Evolutionary conservation across 2,113 vertebrate genomes (phyloP), one percentile per base, ranked within the genome.

Genomic region (Rhinoderma darwinii): DNA sequence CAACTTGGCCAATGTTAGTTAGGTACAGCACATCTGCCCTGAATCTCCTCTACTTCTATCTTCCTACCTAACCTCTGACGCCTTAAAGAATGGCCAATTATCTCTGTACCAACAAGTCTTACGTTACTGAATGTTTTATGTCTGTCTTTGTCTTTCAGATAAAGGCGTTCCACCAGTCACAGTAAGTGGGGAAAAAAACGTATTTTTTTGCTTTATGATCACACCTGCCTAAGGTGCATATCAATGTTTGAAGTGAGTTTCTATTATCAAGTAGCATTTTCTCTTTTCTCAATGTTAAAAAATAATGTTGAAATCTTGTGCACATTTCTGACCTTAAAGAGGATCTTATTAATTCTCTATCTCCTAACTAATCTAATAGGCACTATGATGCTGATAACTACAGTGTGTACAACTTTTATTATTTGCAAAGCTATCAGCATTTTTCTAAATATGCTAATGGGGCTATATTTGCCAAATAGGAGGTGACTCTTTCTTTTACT

Each of bases 101-200:
- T 51, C 35, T 78, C 17, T 78, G n/a, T 54, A 54, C 15, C 50
- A 54, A 54, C 27, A 32, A 30, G n/a, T 51, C 75, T 50, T 14
- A 51, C n/a, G 35, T 54, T 3, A 82, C 14, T 82, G 66, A 66
- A 5, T 63, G 3, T 17, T 17, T 59, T 8, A 7, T 61, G 22
- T 78, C 79, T 86, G 82, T 22, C 80, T 92, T 41, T 84, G 37
- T 88, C 82, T 93, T 92, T 89, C 92, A 92, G 92, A 86, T 74
- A 61, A 88, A 89, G 39, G 88, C 90, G 89, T 51, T 79, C 3
- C 84, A 75, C 74, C 51, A 0, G 17, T 78, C 89, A 89, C 91
- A 91, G 92, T 93, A 88, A 30, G 92, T 76, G 0, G 56, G n/a
- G 3, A 66, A 66, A 59, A n/a, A 20, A 32, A 54, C 1, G 7